Conservation (phyloP, 2,113 vertebrate species). For the Hemibagrus wyckioides region DNA sequence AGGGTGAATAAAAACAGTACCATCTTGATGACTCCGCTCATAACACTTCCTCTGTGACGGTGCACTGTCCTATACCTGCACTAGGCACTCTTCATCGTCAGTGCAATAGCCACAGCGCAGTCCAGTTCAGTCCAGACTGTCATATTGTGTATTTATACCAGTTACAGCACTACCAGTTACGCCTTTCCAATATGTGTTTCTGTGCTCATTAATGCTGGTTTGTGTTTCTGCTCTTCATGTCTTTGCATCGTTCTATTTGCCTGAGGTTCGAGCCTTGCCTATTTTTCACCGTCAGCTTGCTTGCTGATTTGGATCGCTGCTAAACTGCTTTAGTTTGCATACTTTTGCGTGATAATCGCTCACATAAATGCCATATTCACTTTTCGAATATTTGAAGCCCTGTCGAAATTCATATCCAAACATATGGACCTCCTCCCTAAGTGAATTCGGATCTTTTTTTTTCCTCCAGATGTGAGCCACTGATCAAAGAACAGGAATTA, state of each 20-base stretch:
- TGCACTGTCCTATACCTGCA: neutral
- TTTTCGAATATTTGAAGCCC: neutral
- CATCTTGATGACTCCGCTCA: neutral
- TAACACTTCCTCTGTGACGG: conserved; percentile 16
- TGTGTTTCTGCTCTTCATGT: neutral
- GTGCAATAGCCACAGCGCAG: neutral
- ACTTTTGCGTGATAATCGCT: neutral
- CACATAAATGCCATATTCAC: neutral
- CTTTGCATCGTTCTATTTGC: neutral
- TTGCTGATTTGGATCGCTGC: neutral
- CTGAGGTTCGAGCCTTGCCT: neutral
- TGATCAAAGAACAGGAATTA: neutral
- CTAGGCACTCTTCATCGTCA: neutral
- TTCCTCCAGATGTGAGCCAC: too few relatives aligned
- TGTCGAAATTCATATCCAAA: neutral
- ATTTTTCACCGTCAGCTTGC: neutral
- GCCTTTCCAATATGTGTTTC: neutral
- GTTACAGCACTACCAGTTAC: neutral
- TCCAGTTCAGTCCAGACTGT: neutral
- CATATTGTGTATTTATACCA: neutral
- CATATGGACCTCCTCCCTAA: neutral
- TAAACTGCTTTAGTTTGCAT: neutral
- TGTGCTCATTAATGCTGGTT: neutral
- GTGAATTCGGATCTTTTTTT: too few relatives aligned
- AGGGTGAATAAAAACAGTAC: neutral